Conservation (phyloP, 2,113 vertebrate species). For the Callionymus lyra region DNA sequence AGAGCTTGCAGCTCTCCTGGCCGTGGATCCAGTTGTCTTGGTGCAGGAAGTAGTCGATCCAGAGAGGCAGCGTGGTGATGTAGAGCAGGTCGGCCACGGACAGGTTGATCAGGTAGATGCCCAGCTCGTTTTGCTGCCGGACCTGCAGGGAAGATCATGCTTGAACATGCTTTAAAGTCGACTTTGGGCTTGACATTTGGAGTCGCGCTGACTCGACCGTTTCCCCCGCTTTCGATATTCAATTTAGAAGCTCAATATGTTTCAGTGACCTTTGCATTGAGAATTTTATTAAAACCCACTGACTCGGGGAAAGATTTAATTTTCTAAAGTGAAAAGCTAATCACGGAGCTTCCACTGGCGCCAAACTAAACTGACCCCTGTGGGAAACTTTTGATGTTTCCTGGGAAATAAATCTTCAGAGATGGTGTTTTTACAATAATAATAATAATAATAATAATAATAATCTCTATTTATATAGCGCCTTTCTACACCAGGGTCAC, state of each 20-base stretch:
- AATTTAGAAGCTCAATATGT: no score
- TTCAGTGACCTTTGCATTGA: no score
- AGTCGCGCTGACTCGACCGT: no score
- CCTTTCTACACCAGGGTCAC: no score
- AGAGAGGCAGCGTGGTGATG: slow-evolving; percentile 81
- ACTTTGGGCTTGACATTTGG: no score
- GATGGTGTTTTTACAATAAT: no score
- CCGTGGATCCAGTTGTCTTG: slow-evolving; percentile 87
- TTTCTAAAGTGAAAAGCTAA: slow-evolving; percentile 28
- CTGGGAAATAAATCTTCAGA: no score
- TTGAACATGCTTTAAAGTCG: neutral
- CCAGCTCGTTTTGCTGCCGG: slow-evolving; percentile 79
- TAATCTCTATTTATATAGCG: no score
- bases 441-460: no score
- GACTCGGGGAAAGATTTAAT: neutral
- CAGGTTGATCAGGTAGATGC: slow-evolving; percentile 86
- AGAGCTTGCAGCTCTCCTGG: slow-evolving; percentile 80
- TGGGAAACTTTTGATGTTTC: slow-evolving; percentile 26
- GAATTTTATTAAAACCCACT: slow-evolving; percentile 7
- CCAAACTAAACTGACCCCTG: slow-evolving; percentile 39
- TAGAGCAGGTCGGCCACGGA: slow-evolving; percentile 85
- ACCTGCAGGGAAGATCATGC: slow-evolving; percentile 39
- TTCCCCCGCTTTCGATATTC: no score
- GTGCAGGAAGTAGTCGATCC: slow-evolving; percentile 87
- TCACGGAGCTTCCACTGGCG: slow-evolving; percentile 16